Conservation (phyloP, 2,888 invertebrate genomes). For the Falcaria lacertinaria region DNA sequence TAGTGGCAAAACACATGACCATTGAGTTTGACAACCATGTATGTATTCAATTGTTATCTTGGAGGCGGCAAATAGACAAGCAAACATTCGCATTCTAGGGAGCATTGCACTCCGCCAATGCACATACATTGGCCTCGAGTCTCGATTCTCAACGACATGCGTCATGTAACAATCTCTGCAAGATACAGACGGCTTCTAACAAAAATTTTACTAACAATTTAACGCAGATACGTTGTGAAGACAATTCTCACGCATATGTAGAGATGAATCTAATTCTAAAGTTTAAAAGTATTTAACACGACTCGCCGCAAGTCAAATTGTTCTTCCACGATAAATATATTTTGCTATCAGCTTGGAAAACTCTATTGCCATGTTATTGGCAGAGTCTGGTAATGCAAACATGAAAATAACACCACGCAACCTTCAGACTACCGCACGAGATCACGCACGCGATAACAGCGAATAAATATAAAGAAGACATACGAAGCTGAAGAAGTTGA, state of each 20-base stretch:
- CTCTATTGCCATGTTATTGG: no score
- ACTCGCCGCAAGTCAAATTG: no score
- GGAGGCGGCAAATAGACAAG: constrained; percentile 31
- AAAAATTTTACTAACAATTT: constrained; percentile 3
- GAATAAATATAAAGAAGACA: not conserved
- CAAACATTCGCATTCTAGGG: constrained; percentile 45
- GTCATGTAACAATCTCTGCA: constrained; percentile 33
- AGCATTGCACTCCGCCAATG: constrained; percentile 51
- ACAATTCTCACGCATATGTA: no score
- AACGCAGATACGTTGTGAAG: not conserved
- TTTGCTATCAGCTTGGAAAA: no score
- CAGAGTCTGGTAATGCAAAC: no score
- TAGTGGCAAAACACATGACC: constrained; percentile 4
- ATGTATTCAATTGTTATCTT: constrained; percentile 45
- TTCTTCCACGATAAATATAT: no score
- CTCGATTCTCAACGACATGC: no score
- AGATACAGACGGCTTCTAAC: constrained; percentile 25
- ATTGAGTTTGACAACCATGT: constrained; percentile 19
- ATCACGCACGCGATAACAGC: not conserved
- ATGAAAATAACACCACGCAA: no score
- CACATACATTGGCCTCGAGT: constrained; percentile 32
- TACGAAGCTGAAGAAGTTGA: constrained; percentile 5
- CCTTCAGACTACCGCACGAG: no score
- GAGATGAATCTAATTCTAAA: no score
- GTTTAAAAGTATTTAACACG: no score